phyloP scores from a whole-genome alignment of 1,140 invertebrate genomes.

The Drosophila neocordata region DNA sequence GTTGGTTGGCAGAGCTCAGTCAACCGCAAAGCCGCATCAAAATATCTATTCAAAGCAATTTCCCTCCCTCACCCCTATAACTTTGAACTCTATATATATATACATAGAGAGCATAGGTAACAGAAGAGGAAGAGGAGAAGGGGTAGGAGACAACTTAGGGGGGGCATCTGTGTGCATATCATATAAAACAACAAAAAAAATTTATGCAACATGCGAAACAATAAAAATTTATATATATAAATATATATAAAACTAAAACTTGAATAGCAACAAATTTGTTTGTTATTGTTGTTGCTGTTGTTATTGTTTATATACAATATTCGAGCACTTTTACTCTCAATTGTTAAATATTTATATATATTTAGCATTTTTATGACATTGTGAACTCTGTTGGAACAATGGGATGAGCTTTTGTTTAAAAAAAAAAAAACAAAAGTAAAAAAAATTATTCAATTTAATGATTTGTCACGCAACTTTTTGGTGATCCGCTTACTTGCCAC shows the following conservation, averaged over 20 bases:
- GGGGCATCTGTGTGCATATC: constrained; percentile 12
- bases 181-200: constrained; percentile 4
- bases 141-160: too few relatives aligned
- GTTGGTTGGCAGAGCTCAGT: background rate
- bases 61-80: constrained; percentile 25
- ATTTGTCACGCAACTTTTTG: constrained; percentile 42
- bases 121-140: too few relatives aligned
- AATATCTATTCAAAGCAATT: constrained; percentile 30
- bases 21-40: constrained; percentile 3
- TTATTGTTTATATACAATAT: background rate
- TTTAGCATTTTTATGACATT: constrained; percentile 48
- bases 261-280: constrained; percentile 25
- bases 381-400: constrained; percentile 15
- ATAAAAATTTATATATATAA: background rate
- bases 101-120: too few relatives aligned
- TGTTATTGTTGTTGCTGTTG: too few relatives aligned
- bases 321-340: constrained; percentile 73
- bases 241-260: constrained; percentile 1
- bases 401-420: constrained; percentile 23
- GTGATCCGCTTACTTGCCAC: constrained; percentile 52
- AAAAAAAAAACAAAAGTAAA: too few relatives aligned
- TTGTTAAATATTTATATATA: constrained; percentile 27
- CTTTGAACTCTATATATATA: constrained; percentile 47
- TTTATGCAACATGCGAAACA: constrained; percentile 28
- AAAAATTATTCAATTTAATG: background rate